A percentile compares a stretch with the other conserved stretches of the same genome.
phyloP scores from a whole-genome alignment of 2,888 invertebrate genomes.

The Leptinotarsa haldemani region DNA sequence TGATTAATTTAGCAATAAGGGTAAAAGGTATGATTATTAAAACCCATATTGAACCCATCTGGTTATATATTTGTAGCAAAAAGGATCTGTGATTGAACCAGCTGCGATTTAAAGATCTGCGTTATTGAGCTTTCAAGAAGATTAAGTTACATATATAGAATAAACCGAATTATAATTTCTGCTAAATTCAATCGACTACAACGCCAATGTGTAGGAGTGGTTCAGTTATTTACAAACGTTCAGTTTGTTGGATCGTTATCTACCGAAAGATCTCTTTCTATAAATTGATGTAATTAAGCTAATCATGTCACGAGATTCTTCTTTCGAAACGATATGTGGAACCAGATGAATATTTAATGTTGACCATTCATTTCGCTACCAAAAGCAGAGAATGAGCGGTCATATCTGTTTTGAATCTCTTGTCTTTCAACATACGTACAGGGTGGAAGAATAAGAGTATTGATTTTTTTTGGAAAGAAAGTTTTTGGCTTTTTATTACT shows the following conservation, averaged over 20 bases:
- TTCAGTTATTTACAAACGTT: slow-evolving; percentile 59
- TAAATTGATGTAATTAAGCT: slow-evolving; percentile 67
- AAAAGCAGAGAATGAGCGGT: background rate
- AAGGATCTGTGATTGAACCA: too few species aligned
- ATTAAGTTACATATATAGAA: background rate
- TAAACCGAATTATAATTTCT: background rate
- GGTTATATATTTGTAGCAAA: too few species aligned
- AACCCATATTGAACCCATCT: too few species aligned
- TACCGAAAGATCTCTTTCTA: slow-evolving; percentile 63
- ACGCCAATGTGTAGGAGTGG: background rate
- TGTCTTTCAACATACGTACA: too few species aligned
- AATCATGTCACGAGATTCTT: slow-evolving; percentile 66
- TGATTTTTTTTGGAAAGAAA: too few species aligned
- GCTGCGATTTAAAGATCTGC: too few species aligned
- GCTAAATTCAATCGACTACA: background rate
- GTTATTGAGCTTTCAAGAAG: too few species aligned
- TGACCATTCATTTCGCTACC: slow-evolving; percentile 8
- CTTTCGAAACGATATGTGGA: slow-evolving; percentile 64
- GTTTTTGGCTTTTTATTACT: too few species aligned
- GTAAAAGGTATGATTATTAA: too few species aligned
- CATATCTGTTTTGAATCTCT: background rate
- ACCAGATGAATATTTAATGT: slow-evolving; percentile 30
- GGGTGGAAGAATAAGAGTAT: too few species aligned
- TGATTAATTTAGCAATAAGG: too few species aligned
- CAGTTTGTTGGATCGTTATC: slow-evolving; percentile 60